Evolutionary conservation across 2,888 invertebrate genomes (phyloP).

Genomic region (Kuschelorhynchus macadamiae): DNA sequence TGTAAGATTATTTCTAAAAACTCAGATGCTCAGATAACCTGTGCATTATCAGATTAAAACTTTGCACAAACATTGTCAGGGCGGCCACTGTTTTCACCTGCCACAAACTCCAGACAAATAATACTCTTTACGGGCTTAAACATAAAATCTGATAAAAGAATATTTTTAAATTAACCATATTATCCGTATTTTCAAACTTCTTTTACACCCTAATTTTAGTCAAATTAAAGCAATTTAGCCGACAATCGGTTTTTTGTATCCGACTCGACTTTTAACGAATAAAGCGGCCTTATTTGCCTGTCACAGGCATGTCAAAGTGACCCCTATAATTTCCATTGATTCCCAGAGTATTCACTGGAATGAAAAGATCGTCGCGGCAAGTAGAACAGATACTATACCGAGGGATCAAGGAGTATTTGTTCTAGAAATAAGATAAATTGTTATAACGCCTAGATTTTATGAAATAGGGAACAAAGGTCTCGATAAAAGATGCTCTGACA

Average conservation of each 20-base stretch:
- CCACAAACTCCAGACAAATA: slow-evolving; percentile 20
- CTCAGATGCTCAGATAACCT: too few species aligned
- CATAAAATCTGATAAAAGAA: slow-evolving; percentile 38
- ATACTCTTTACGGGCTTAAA: slow-evolving; percentile 24
- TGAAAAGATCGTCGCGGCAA: slow-evolving; percentile 24
- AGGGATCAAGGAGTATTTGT: too few species aligned
- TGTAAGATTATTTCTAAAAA: too few species aligned
- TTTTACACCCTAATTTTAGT: slow-evolving; percentile 43
- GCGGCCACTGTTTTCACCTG: slow-evolving; percentile 4
- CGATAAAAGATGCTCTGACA: too few species aligned
- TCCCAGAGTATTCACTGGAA: slow-evolving; percentile 15
- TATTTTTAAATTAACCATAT: slow-evolving; percentile 38
- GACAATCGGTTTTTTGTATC: slow-evolving; percentile 43
- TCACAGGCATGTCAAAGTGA: slow-evolving; percentile 66
- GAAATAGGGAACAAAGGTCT: too few species aligned
- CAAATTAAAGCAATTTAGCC: slow-evolving; percentile 47
- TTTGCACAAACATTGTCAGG: too few species aligned
- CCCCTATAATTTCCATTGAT: slow-evolving; percentile 65
- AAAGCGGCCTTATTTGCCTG: slow-evolving; percentile 63
- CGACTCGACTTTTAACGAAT: slow-evolving; percentile 42
- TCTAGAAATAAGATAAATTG: too few species aligned
- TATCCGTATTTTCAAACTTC: slow-evolving; percentile 37
- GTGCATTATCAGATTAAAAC: too few species aligned
- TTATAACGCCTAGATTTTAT: too few species aligned
- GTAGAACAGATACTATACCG: too few species aligned